Base-by-base conservation (phyloP, 1,140 invertebrate genomes). In the Pseudoatta argentina region DNA sequence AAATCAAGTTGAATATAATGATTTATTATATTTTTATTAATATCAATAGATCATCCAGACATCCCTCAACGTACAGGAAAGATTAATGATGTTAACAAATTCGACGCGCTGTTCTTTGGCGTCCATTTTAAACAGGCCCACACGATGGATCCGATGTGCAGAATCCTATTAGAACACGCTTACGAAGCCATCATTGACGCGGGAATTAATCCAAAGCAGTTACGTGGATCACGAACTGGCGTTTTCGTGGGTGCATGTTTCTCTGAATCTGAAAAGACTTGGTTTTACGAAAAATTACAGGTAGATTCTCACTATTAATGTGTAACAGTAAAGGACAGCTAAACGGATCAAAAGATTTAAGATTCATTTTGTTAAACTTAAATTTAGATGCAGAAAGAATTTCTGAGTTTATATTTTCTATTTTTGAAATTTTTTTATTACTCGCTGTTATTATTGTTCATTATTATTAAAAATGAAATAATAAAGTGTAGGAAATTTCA, bases 111-210 rank as follows among this genome's bases (percentile, higher is more conserved):
- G 0, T 98, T 98, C 94, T 98, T 98, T 94, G 97, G 96, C 0
- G 97, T 98, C 1, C 97, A 98, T 89, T 97, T 96, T 89, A 97
- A 98, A 86, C 98, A 98, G 93, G 98, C 98, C 0, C 96, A 98
- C 86, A 96, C 96, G 12, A 98, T 98, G 97, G 98, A 99, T 91
- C 98, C 98, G 0, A 98, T 98, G 97, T 96, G 97, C 88, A 96
- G 98, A 81, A 96, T 98, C 81, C 94, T 99, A 18, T 93, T 99
- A 34, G 98, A 99, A 94, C 97, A 97, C 67, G 95, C 98, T 0
- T 97, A 98, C 91, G 98, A 99, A 95, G 97, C 98, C 0, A 96
- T 99, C n/a, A 95, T 98, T 81, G 98, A 99, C 96, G 97, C 98
- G 85, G 98, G 98, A 2, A 55, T 92, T 5, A 95, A 95, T 91